Base-by-base conservation (phyloP, 2,113 vertebrate species). In the Hippocampus barbouri region DNA sequence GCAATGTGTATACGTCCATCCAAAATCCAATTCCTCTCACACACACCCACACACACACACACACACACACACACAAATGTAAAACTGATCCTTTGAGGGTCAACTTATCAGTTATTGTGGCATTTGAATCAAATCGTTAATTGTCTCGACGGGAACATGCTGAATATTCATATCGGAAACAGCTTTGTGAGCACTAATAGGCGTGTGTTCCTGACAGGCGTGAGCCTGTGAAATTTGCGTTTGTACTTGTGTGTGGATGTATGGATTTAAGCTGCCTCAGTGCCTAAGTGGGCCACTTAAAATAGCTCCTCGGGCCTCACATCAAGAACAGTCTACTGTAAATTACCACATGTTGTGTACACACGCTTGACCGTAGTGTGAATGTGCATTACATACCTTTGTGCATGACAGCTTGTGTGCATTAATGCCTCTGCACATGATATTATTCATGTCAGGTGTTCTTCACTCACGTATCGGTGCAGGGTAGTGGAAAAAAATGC, bases 251-350 rank as follows among this genome's bases (percentile, higher is more conserved):
- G 43, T 73, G 75, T 34, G 82, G 75, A 87, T 84, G 83, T 86
- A 79, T 86, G 77, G 82, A 82, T 79, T 79, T 74, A 81, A 86
- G 78, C 80, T 90, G 89, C 90, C 83, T 92, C 86, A 70, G 65
- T 89, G 86, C 83, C 73, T 89, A 93, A 92, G 79, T 92, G 78
- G 90, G 89, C 80, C 91, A 89, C 76, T 86, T 57, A 74, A 79
- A 89, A 89, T 87, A 84, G 73, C 83, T 84, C 71, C 79, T 79
- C 66, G 2, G 79, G 78, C 73, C 53, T 78, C 16, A 21, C 54
- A 79, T 75, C 80, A 88, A 83, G 83, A 79, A 80, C 84, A 83
- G 70, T 30, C 78, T 69, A 63, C 75, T 79, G 76, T 84, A 84
- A 79, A 77, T 69, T 25, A 54, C 49, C 67, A 66, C 69, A 49